Evolutionary conservation across 2,888 invertebrate species (phyloP).

Genomic region (Yponomeuta cagnagella): DNA sequence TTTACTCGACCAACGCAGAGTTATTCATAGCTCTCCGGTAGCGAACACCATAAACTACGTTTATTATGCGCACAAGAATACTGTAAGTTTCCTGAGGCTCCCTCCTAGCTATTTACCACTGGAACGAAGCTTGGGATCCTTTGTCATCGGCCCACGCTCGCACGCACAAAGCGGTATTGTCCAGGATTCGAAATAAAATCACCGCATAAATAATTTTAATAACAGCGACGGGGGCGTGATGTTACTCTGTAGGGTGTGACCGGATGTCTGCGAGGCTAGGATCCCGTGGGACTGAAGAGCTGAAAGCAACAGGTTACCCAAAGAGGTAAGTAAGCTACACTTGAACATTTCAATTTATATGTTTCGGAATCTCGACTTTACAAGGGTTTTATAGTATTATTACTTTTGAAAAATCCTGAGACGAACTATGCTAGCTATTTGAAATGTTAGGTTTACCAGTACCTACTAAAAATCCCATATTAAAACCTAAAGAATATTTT

Average conservation of each 20-base stretch:
- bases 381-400: no score
- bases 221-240: conserved; percentile 31
- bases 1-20: neutral
- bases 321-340: no score
- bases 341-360: no score
- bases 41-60: neutral
- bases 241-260: conserved; percentile 37
- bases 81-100: neutral
- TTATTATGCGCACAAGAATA: neutral
- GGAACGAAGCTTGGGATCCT: conserved; percentile 16
- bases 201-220: conserved; percentile 35
- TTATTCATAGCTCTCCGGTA: neutral
- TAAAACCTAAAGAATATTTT: no score
- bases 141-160: conserved; percentile 32
- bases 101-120: neutral
- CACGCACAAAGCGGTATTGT: conserved; percentile 38
- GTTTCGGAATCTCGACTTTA: no score
- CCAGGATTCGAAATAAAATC: conserved; percentile 33
- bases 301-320: no score
- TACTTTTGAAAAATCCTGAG: no score
- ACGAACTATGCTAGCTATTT: no score
- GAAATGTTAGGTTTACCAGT: no score
- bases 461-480: no score
- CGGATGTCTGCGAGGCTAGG: conserved; percentile 37
- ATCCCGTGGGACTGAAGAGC: no score